phyloP scores from a whole-genome alignment of 2,113 vertebrate genomes.

The Sialia sialis region DNA sequence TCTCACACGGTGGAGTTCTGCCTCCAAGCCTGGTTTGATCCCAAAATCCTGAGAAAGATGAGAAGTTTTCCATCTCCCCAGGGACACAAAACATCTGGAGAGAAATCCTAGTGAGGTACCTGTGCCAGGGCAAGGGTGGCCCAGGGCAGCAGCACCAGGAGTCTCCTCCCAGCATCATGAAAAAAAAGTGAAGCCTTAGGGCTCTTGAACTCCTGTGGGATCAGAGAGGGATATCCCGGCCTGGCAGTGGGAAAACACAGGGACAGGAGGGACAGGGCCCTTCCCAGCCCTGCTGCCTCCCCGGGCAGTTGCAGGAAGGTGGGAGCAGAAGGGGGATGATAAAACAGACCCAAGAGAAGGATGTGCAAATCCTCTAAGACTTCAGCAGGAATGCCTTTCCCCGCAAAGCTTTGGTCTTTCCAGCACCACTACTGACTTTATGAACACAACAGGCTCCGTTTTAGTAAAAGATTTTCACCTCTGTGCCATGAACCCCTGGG shows the following conservation, averaged over 20 bases:
- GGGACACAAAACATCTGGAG: background rate
- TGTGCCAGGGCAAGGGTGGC: background rate
- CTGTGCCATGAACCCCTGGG: background rate
- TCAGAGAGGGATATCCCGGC: fast-evolving
- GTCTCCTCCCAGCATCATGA: background rate
- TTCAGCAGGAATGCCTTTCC: background rate
- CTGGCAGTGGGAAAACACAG: background rate
- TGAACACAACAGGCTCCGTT: background rate
- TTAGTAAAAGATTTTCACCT: background rate
- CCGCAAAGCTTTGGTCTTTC: background rate
- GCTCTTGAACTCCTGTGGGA: background rate
- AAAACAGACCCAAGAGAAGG: background rate
- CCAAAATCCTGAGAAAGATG: background rate
- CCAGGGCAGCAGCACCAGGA: background rate
- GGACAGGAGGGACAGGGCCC: fast-evolving
- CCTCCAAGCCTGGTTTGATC: background rate
- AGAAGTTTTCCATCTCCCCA: background rate
- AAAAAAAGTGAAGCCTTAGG: fast-evolving
- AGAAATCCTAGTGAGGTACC: background rate
- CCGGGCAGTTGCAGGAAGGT: background rate
- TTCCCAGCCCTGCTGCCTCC: background rate
- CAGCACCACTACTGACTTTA: background rate
- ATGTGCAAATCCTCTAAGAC: fast-evolving
- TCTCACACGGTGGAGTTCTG: fast-evolving
- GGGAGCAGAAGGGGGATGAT: background rate